Evolutionary conservation across 2,888 invertebrate genomes (phyloP), one percentile per base, ranked within the genome.

Genomic region (Xestoiulus laeticollis): DNA sequence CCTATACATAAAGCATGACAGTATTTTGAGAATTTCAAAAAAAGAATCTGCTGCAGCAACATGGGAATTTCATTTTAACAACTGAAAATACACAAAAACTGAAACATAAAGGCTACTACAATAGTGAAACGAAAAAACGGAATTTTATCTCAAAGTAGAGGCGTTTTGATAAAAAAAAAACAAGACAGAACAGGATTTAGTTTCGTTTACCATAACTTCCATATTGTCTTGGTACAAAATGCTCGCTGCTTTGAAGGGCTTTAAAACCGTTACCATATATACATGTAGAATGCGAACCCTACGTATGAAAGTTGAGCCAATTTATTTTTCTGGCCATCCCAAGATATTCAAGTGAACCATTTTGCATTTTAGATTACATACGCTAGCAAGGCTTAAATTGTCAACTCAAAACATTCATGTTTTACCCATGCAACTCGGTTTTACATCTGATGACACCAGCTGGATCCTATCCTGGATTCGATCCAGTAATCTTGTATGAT

Each of bases 381-480:
- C 26, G 22, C 68, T 0, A 26, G 78, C 78, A 14, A 78, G 78
- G 30, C 78, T 78, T 78, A 78, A 78, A 78, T 78, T 78, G 78
- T 78, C 78, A 78, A 30, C 30, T 38, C 22, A n/a, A 0, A 19
- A 8, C 78, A 30, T 78, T 12, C 30, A 30, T 78, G 26, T 78
- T 68, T 78, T 78, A 78, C 12, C 30, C 78, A 38, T 5, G 38
- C 38, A 78, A 14, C 78, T 78, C 30, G 78, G 78, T 78, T 78
- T 78, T 30, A 78, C 78, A 78, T 30, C 78, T 30, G 78, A 78
- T 78, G 78, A 78, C 30, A 78, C 78, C 78, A 30, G 30, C 78
- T 78, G 78, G 30, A 78, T 78, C 10, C 4, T 14, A 78, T 12
- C 30, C 30, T 78, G 30, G 14, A 78, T 78, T 78, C 78, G 26